These are phyloP conservation scores for Cenopis cana DNA, from an alignment of 2,888 invertebrate species.

Conservation along the genomic window DNA sequence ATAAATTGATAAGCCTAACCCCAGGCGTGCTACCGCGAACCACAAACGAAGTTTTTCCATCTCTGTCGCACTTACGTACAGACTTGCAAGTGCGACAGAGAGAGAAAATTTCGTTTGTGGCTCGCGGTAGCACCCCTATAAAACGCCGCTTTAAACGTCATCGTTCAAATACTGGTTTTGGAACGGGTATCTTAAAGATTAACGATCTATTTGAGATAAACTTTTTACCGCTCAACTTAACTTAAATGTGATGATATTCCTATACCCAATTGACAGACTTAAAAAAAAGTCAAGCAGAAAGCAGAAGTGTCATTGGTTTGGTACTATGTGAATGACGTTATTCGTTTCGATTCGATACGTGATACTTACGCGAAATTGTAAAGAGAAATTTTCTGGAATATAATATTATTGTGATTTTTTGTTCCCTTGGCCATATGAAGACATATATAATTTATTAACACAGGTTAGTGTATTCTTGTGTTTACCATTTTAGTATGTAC, in stretches of 20 bases:
- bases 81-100: no score
- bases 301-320: conserved; percentile 20
- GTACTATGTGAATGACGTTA: conserved; percentile 26
- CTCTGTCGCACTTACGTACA: no score
- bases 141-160: background rate
- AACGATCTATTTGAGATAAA: conserved; percentile 12
- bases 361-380: conserved; percentile 23
- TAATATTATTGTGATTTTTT: conserved; percentile 22
- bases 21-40: no score
- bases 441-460: conserved; percentile 9
- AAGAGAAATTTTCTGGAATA: conserved; percentile 30
- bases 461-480: conserved; percentile 12
- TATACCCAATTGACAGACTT: background rate
- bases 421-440: conserved; percentile 29
- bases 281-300: no score
- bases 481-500: background rate
- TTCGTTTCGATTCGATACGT: conserved; percentile 36
- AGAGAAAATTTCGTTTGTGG: no score
- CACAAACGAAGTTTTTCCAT: no score
- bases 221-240: background rate
- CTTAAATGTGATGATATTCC: no score
- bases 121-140: no score
- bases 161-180: conserved; percentile 1
- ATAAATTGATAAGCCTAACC: no score
- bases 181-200: background rate